Percentiles rank a stretch among this genome's conserved stretches.
phyloP scores from a whole-genome alignment of 1,140 invertebrate species.

The Heliconius congener region DNA sequence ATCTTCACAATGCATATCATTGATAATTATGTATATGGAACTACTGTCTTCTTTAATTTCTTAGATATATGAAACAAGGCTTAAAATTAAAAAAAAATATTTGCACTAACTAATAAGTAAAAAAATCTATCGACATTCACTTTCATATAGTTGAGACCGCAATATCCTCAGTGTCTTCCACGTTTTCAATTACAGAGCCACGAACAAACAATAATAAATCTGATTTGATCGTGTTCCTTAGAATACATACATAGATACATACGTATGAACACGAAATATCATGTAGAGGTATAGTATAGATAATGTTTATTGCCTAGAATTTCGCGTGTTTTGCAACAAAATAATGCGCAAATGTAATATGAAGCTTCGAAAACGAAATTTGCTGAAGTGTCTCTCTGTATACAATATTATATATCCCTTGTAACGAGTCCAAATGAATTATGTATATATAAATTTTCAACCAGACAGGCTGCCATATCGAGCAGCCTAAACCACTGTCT shows the following conservation, averaged over 20 bases:
- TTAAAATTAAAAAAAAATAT: background rate
- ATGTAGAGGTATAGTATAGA: background rate
- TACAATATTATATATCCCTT: background rate
- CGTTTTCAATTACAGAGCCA: conserved; percentile 33
- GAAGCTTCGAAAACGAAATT: conserved; percentile 4
- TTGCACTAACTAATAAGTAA: background rate
- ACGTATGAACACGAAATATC: background rate
- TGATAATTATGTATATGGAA: too few relatives aligned
- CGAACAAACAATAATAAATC: conserved; percentile 23
- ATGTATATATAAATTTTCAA: conserved; percentile 15
- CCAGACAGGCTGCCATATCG: background rate
- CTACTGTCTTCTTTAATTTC: too few relatives aligned
- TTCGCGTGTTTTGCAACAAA: conserved; percentile 18
- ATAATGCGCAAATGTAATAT: conserved; percentile 23
- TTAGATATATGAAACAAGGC: background rate
- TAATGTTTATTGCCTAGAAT: conserved; percentile 15
- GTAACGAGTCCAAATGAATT: background rate
- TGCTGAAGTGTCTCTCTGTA: conserved; percentile 19
- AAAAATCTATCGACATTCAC: conserved; percentile 5
- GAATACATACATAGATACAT: conserved; percentile 9
- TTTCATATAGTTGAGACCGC: background rate
- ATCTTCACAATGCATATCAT: too few relatives aligned
- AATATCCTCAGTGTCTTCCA: conserved; percentile 29
- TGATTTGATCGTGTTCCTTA: conserved; percentile 21
- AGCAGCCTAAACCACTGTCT: conserved; percentile 27